Evolutionary conservation across 2,888 invertebrate genomes (phyloP).

Genomic region (Isoperla grammatica): DNA sequence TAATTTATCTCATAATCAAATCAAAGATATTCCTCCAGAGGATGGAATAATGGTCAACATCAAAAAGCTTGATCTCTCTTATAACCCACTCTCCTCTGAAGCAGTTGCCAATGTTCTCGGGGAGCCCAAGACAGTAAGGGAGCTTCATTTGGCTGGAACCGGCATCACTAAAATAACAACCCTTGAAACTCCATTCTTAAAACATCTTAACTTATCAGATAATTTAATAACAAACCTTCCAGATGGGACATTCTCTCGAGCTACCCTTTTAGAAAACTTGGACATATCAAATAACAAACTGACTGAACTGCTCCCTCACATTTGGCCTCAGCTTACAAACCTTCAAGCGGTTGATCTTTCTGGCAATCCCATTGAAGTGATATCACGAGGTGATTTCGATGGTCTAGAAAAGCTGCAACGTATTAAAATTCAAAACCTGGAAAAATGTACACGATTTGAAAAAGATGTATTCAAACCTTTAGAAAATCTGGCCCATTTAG

Average conservation of each 20-base stretch:
- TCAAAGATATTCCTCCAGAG: conserved; percentile 74
- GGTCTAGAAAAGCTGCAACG: conserved; percentile 52
- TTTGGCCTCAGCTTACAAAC: conserved; percentile 65
- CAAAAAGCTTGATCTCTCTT: conserved; percentile 77
- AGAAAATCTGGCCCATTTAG: conserved; percentile 61
- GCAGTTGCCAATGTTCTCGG: conserved; percentile 71
- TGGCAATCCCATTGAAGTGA: conserved; percentile 69
- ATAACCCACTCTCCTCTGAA: conserved; percentile 71
- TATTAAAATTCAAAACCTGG: conserved; percentile 61
- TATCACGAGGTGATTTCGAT: conserved; percentile 72
- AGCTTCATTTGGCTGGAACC: conserved; percentile 74
- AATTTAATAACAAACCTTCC: conserved; percentile 64
- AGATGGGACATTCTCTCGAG: conserved; percentile 65
- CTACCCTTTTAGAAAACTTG: conserved; percentile 69
- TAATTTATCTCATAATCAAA: conserved; percentile 70
- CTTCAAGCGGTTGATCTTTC: conserved; percentile 74
- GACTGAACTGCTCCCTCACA: conserved; percentile 54
- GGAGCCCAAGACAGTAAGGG: conserved; percentile 78
- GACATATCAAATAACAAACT: conserved; percentile 72
- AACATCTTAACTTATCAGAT: conserved; percentile 68
- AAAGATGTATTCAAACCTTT: conserved; percentile 71
- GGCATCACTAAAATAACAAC: conserved; percentile 52
- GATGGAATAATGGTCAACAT: conserved; percentile 83
- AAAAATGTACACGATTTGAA: conserved; percentile 69
- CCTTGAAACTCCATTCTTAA: conserved; percentile 74